Evolutionary conservation across 1,140 invertebrate genomes (phyloP), one percentile per base, ranked within the genome.

Genomic region (Elymnias hypermnestra): DNA sequence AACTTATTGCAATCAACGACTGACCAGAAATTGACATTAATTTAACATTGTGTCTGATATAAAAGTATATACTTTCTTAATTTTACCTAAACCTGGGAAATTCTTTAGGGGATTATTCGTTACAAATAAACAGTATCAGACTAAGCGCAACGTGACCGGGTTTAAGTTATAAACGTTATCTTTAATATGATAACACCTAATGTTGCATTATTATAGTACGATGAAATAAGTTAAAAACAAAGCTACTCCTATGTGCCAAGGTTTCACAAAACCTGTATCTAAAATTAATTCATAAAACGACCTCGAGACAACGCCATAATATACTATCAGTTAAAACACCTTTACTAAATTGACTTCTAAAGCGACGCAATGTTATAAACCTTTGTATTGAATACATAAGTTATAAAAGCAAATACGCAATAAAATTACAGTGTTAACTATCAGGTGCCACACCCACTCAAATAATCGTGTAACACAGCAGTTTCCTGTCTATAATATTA

Each of bases 391-490:
- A 54, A 45, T 56, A 45, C 44, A 61, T 53, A 61, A 50, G 50
- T 57, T 53, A 60, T 29, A n/a, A 26, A 31, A 55, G 37, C 47
- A 63, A 76, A 71, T 62, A 63, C 71, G 71, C 69, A 76, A 66
- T 74, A 69, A 56, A 48, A 53, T 52, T 49, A 50, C 55, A 48
- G 59, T 52, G 64, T 55, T 65, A 57, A 64, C 66, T 66, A 72
- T 70, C 63, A 38, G 28, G 46, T 59, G 70, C 43, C 68, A 66
- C 72, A 48, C 72, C 72, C 62, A 74, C 74, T 40, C 47, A 45
- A 25, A 66, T 67, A 69, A 70, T 72, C 65, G 44, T 46, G 62
- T 58, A 25, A 49, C 47, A 51, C 58, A 1, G 12, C 10, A 29
- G 29, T 15, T 75, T 76, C 77, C 77, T 75, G 74, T 82, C 70